Base-by-base conservation (phyloP, 92 coral and sea anemone genomes). In the Zoanthus gigantus region DNA sequence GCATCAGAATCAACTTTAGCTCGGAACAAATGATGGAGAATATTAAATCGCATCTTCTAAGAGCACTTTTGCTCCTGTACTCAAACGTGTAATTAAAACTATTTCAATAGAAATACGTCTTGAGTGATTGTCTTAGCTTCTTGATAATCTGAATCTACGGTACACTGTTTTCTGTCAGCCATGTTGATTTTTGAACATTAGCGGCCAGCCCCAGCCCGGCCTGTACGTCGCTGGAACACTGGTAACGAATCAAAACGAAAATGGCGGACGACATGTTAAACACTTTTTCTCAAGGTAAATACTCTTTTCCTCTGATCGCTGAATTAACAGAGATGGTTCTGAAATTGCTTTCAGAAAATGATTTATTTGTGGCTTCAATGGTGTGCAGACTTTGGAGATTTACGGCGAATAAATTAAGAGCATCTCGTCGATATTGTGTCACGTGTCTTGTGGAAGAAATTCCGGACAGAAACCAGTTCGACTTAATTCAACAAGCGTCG, bases 371-470 rank as follows among this genome's bases (percentile, higher is more conserved):
- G 31, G 96, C 98, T 53, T 92, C 93, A 45, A 88, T 72, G 54
- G 96, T 95, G 7, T 91, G 98, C 69, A 88, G 69, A 18, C 89
- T 95, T 9, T 95, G 98, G 98, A 71, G 89, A 28, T 91, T 86
- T 14, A 95, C 83, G 17, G 93, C 90, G 15, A 79, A 88, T 42
- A 86, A 93, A 65, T 71, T 95, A 54, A 87, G 98, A 71, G 54
- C 86, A 76, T 83, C 91, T 23, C 88, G 98, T 29, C 90, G 92
- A 10, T 83, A 80, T 16, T 88, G 87, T 58, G 84, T 90, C 44
- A 78, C 83, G 29, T 78, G 87, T 31, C 10, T 84, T 48, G 75
- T 84, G 50, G 52, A 47, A 12, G 52, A 79, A 11, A 32, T 63
- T 48, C 37, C 60, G 7, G 61, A 80, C 14, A 7, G 32, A 16